Base-by-base conservation (phyloP, 2,797 vertebrate genomes). In the Mallotus villosus region DNA sequence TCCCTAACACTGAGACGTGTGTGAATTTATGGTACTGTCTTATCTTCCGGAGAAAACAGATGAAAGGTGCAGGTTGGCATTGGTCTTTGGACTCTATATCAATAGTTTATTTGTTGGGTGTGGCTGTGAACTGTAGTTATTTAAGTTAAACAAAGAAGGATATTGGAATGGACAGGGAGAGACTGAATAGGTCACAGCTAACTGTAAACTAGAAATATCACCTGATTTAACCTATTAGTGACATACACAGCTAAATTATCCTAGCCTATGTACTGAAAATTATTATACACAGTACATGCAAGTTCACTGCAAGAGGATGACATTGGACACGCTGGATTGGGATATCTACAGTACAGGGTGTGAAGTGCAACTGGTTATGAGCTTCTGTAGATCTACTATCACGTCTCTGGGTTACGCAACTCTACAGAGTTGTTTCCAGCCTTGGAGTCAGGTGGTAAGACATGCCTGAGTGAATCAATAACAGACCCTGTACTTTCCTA, bases 401-500 rank as follows among this genome's bases (percentile, higher is more conserved):
- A 21, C 2, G 19, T 17, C 68, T 12, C 55, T 9, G 17, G 32
- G 55, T 77, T 73, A 53, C 37, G 25, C 75, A 73, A 70, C 24
- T 63, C 17, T n/a, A 46, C 27, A 55, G 2, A 59, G 21, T 16
- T 21, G 21, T 46, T 2, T 46, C 12, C 2, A 46, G 41, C 12
- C 41, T 19, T 63, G 61, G 64, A 49, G 64, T 66, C 64, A 58
- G 3, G 1, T 76, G 68, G 57, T 7, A 11, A 5, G 11, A 14
- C 41, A 29, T 27, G 17, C 70, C 66, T 22, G 21, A 65, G 25
- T 55, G 61, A 27, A 66, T 76, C 57, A 57, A 4, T n/a, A 14
- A 64, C 77, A 73, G 75, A 82, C 83, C 5, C 68, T 88, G 75
- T 68, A 82, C 82, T 89, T 79, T 84, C 7, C 9, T 79, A 84